These are phyloP conservation scores for Micropterix aruncella DNA, from an alignment of 2,888 invertebrate species.

Conservation along the genomic window DNA sequence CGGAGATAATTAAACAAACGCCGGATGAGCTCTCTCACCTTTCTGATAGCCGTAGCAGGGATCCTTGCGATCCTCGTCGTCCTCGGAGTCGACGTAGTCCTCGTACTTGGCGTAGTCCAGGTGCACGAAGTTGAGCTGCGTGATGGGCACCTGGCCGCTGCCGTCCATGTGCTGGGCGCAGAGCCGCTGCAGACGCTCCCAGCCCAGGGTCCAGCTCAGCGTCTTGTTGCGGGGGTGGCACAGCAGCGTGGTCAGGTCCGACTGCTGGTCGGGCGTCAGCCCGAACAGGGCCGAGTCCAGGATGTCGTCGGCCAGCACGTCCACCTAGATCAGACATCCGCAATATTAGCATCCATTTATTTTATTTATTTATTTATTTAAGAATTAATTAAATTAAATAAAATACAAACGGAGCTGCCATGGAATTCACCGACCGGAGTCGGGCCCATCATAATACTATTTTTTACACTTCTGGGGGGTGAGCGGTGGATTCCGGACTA, in stretches of 20 bases:
- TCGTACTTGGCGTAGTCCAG: constrained; percentile 55
- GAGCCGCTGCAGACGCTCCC: constrained; percentile 33
- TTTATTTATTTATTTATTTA: too few relatives aligned
- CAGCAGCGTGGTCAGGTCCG: constrained; percentile 55
- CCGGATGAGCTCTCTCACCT: too few relatives aligned
- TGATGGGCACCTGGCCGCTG: constrained; percentile 49
- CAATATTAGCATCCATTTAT: too few relatives aligned
- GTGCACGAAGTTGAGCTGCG: constrained; percentile 60
- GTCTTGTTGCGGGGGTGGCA: constrained; percentile 58
- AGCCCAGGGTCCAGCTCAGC: constrained; percentile 53
- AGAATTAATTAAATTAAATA: too few relatives aligned
- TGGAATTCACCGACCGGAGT: too few relatives aligned
- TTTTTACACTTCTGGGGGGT: too few relatives aligned
- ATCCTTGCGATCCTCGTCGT: constrained; percentile 33
- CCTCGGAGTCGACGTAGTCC: constrained; percentile 44
- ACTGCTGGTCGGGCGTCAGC: constrained; percentile 47
- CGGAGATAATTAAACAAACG: too few relatives aligned
- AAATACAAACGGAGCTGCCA: too few relatives aligned
- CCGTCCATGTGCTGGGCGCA: constrained; percentile 31
- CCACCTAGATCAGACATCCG: too few relatives aligned
- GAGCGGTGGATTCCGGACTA: too few relatives aligned
- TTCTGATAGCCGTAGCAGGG: constrained; percentile 48
- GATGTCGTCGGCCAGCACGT: constrained; percentile 39
- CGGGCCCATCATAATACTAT: too few relatives aligned
- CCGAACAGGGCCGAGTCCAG: constrained; percentile 53